Percentiles rank a stretch among this genome's conserved stretches.
Evolutionary conservation across 2,888 invertebrate genomes (phyloP).

Genomic region (Eucriotettix oculatus): DNA sequence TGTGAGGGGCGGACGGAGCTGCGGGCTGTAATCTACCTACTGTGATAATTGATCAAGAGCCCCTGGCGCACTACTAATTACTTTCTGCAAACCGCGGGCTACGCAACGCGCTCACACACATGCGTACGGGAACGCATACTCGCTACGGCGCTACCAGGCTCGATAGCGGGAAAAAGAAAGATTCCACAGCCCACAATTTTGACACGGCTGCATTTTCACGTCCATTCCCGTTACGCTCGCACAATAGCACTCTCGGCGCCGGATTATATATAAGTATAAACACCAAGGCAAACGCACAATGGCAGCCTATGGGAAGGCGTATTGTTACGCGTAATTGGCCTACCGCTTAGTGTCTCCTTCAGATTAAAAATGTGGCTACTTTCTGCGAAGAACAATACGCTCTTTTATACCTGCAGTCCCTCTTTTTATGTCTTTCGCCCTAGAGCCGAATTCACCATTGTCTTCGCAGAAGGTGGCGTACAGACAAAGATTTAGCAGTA

Average conservation of each 20-base stretch:
- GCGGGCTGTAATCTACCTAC: neutral
- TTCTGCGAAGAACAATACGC: too few relatives aligned
- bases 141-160: neutral
- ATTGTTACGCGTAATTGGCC: neutral
- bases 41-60: neutral
- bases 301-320: neutral
- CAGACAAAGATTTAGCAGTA: too few relatives aligned
- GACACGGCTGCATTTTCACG: neutral
- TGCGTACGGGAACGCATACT: too few relatives aligned
- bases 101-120: neutral
- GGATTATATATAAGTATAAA: too few relatives aligned
- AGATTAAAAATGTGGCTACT: neutral
- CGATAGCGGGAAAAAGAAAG: neutral
- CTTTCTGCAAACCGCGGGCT: neutral
- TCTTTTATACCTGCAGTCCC: too few relatives aligned
- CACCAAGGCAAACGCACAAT: neutral
- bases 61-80: neutral
- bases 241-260: too few relatives aligned
- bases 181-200: neutral
- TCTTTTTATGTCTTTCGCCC: too few relatives aligned
- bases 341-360: neutral
- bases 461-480: too few relatives aligned
- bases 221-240: too few relatives aligned
- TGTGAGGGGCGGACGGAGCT: neutral
- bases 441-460: too few relatives aligned